Conservation (phyloP, 1,140 invertebrate genomes). For the Microplitis mediator region DNA sequence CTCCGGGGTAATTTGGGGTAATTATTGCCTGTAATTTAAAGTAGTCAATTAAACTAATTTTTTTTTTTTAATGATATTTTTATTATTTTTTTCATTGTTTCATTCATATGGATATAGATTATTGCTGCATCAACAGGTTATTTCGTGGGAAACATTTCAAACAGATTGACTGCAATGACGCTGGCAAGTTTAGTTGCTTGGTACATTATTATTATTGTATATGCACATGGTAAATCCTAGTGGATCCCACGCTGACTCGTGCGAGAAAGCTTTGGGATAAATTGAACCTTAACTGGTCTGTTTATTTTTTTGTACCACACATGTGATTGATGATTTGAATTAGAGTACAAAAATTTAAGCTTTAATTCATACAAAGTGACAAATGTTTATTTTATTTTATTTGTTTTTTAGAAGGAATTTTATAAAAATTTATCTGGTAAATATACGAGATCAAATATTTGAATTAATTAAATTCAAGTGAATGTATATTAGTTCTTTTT, state of each 20-base stretch:
- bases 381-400: no score
- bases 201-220: not conserved
- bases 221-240: not conserved
- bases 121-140: not conserved
- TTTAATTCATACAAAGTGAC: no score
- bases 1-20: no score
- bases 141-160: not conserved
- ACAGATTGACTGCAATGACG: not conserved
- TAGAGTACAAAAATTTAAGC: no score
- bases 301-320: not conserved
- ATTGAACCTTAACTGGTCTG: not conserved
- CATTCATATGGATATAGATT: not conserved
- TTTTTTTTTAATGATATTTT: not conserved
- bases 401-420: no score
- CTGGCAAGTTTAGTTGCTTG: no score
- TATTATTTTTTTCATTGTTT: not conserved
- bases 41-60: not conserved
- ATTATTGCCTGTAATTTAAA: no score
- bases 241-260: not conserved
- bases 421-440: no score
- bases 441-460: no score
- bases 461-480: no score
- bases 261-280: not conserved
- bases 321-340: no score
- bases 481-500: no score